Evolutionary conservation across 2,888 invertebrate genomes (phyloP), one percentile per base, ranked within the genome.

Genomic region (Xiphydria camelus): DNA sequence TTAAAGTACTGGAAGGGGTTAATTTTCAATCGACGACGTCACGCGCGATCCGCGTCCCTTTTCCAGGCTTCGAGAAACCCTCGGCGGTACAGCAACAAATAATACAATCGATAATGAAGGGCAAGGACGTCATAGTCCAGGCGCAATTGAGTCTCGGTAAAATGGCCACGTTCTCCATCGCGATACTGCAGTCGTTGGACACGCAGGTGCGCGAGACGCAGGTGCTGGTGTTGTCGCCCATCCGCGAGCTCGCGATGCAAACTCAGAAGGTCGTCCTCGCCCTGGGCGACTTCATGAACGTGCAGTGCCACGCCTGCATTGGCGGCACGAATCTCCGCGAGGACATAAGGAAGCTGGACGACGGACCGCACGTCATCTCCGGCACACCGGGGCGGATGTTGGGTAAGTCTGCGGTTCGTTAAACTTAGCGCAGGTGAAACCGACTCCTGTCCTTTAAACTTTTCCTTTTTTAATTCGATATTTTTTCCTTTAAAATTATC

Each of bases 81-180:
- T 99, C 98, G 9, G 98, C 98, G 7, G 98, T 99, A 61, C 98
- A 99, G 70, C 98, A 99, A 75, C 83, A 98, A 71, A 91, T 97
- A 50, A 96, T 99, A 57, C 86, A 90, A 63, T 97, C 97, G 0
- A 93, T 98, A 60, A 89, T 97, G 46, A 96, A 95, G 77, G 98
- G 98, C 1, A 83, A 96, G 65, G 98, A 99, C 79, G 96, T 98
- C 1, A 99, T 99, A 72, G 97, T 97, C 10, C 98, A 99, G 79
- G 96, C 97, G 2, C 97, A 98, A 71, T 98, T 97, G 6, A 94
- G 98, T 77, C 99, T 98, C 4, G 99, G 98, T 53, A 99, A 99
- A 83, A 99, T 99, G 0, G 98, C 99, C 0, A 98, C 98, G 7
- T 99, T 99, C 75, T 94, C 96, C 0, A 95, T 99, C 66, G 86